Conservation (phyloP, 2,888 invertebrate species). For the Caprella mutica region DNA sequence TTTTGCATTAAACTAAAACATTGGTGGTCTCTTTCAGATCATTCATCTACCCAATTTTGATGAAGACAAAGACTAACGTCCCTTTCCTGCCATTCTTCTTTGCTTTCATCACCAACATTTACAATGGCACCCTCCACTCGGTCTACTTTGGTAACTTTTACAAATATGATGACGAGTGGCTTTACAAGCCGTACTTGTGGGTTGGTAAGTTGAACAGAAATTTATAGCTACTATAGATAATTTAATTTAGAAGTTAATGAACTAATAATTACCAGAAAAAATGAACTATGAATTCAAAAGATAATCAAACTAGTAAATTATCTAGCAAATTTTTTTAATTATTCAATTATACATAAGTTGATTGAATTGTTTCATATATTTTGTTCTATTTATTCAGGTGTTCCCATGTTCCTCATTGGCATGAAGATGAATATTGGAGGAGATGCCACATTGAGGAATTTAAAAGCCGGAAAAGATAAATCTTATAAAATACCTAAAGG, state of each 20-base stretch:
- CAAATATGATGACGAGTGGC: slow-evolving; percentile 24
- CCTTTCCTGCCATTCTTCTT: slow-evolving; percentile 24
- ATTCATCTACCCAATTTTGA: slow-evolving; percentile 22
- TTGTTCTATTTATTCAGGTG: slow-evolving; percentile 12
- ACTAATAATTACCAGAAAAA: too few relatives aligned
- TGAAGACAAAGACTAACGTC: slow-evolving; percentile 16
- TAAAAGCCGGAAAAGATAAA: not conserved
- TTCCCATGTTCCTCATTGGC: slow-evolving; percentile 20
- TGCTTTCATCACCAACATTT: slow-evolving; percentile 22
- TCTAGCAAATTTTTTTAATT: too few relatives aligned
- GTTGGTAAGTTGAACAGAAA: slow-evolving; percentile 31
- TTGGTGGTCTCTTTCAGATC: slow-evolving; percentile 18
- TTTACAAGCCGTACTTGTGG: slow-evolving; percentile 22
- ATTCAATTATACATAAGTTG: not conserved
- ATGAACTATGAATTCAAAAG: too few relatives aligned
- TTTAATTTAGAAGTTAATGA: too few relatives aligned
- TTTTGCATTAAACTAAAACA: not conserved
- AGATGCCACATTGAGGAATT: slow-evolving; percentile 14
- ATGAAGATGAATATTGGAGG: slow-evolving; percentile 22
- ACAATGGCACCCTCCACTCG: slow-evolving; percentile 27
- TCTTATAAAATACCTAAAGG: slow-evolving; percentile 20
- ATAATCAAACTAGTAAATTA: too few relatives aligned
- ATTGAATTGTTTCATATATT: not conserved
- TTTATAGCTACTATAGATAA: too few relatives aligned
- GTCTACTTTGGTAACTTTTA: slow-evolving; percentile 25